Base-by-base conservation (phyloP, 2,888 invertebrate species). In the Idaea straminata region DNA sequence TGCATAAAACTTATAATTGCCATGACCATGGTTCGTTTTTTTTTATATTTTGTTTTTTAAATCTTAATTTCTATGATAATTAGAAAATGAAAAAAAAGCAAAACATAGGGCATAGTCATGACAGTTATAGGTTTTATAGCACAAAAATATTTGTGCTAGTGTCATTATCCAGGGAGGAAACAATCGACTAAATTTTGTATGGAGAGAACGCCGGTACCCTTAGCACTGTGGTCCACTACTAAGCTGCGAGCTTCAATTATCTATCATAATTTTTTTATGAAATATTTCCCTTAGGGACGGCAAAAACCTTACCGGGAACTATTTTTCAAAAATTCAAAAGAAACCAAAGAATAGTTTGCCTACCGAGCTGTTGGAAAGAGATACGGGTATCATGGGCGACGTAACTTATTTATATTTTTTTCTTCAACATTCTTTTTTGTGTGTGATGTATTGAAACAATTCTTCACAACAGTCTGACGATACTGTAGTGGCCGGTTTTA, bases 371-470 rank as follows among this genome's bases (percentile, higher is more conserved):
- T 15, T 16, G 7, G 58, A 16, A 58, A 16, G 58, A 25, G 59
- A 59, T 34, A 34, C 34, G 34, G 34, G 34, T 34, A 59, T 25
- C 34, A 15, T 13, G 10, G 13, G 34, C 65, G 68, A 69, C 66
- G 64, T 66, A 64, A 66, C 68, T 64, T 75, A 73, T 72, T 72
- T 74, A 71, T 72, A 73, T 75, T 71, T 25, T 25, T 25, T 75
- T 66, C 67, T 69, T 69, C 65, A 66, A 72, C 70, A 67, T 70
- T 71, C 68, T 68, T 62, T 69, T 66, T 62, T 47, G 7, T 34
- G 65, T 65, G 62, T 74, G 74, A 76, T 71, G 66, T 74, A 76
- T 74, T 62, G 69, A 63, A 65, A 67, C 69, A 66, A 74, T 76
- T 69, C 71, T 62, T 76, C 74, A 74, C 69, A 70, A 64, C 71